A percentile compares a stretch with the other conserved stretches of the same genome.
phyloP scores from a whole-genome alignment of 2,888 invertebrate genomes.

The Agrypnus murinus region DNA sequence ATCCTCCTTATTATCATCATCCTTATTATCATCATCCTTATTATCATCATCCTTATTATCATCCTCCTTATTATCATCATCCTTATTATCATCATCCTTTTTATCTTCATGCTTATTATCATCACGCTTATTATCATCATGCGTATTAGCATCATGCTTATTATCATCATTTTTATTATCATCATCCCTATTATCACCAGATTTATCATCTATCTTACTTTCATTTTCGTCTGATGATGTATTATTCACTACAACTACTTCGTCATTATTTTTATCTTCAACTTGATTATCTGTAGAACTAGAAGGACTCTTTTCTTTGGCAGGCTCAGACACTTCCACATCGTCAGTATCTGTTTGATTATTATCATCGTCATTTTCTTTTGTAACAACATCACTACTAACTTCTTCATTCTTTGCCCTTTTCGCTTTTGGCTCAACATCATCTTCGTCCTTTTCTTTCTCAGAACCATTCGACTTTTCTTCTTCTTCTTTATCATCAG shows the following conservation, averaged over 20 bases:
- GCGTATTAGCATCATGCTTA: neutral
- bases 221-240: neutral
- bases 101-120: neutral
- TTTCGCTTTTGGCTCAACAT: conserved; percentile 7
- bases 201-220: conserved; percentile 10
- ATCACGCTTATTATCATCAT: conserved; percentile 5
- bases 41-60: neutral
- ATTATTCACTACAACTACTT: neutral
- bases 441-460: conserved; percentile 34
- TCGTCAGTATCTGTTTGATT: neutral
- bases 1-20: neutral
- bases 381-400: conserved; percentile 19
- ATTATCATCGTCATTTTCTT: conserved; percentile 33
- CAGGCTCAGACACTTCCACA: neutral
- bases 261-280: neutral
- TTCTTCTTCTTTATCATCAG: conserved; percentile 42
- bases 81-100: conserved; percentile 1
- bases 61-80: neutral
- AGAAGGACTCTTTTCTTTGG: conserved; percentile 2
- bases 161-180: conserved; percentile 13
- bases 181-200: neutral
- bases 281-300: neutral
- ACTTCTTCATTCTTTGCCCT: conserved; percentile 31
- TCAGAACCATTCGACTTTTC: neutral
- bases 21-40: conserved; percentile 8